phyloP scores from a whole-genome alignment of 2,797 vertebrate species.

The Tangara arthus region DNA sequence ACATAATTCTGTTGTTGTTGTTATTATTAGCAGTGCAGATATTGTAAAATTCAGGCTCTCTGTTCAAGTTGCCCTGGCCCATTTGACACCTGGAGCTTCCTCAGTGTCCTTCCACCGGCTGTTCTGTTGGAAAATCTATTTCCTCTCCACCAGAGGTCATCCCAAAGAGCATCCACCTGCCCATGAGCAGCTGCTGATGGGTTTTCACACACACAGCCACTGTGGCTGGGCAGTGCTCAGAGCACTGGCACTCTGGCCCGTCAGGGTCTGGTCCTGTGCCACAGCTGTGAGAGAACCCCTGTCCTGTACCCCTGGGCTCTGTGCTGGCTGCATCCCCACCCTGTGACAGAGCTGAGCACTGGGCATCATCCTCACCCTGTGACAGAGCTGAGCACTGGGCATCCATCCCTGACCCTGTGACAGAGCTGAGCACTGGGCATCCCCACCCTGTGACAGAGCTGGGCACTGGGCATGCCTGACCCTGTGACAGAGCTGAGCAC shows the following conservation, averaged over 20 bases:
- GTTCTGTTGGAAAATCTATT: background rate
- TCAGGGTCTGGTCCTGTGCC: background rate
- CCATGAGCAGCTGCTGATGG: rapidly evolving
- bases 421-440: too few species aligned
- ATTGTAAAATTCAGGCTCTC: background rate
- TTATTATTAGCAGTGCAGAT: background rate
- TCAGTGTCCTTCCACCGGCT: background rate
- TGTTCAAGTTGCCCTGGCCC: background rate
- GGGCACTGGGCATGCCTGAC: too few species aligned
- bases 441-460: too few species aligned
- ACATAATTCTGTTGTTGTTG: background rate
- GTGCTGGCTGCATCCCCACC: too few species aligned
- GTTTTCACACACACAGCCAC: background rate
- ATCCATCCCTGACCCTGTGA: too few species aligned
- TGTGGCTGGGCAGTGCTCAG: background rate
- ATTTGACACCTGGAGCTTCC: background rate
- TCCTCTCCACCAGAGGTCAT: background rate
- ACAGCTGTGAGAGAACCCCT: background rate
- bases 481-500: too few species aligned
- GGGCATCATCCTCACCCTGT: too few species aligned
- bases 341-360: too few species aligned
- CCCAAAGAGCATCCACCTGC: background rate
- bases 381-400: too few species aligned
- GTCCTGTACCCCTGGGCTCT: background rate
- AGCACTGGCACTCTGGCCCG: rapidly evolving